phyloP scores from a whole-genome alignment of 2,888 invertebrate genomes.

The Hemaris fuciformis region DNA sequence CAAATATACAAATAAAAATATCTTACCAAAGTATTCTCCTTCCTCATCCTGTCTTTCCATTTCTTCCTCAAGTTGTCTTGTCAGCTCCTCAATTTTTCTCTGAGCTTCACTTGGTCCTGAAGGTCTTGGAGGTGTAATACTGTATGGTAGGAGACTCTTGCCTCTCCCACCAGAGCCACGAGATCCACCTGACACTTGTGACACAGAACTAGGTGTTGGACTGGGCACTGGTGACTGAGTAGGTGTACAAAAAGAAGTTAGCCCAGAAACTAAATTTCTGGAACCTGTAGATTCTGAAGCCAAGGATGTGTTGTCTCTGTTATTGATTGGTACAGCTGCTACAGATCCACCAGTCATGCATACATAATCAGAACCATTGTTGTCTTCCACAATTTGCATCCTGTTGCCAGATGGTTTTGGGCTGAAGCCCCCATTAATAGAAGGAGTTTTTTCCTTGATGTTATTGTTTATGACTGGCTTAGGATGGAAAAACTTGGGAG shows the following conservation, averaged over 20 bases:
- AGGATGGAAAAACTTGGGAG: conserved; percentile 81
- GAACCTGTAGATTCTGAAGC: conserved; percentile 64
- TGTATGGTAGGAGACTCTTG: conserved; percentile 90
- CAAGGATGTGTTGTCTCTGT: conserved; percentile 66
- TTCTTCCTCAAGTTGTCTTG: conserved; percentile 95
- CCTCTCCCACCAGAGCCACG: conserved; percentile 78
- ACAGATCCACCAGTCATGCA: conserved; percentile 90
- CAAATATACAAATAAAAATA: not conserved
- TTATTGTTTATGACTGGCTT: conserved; percentile 82
- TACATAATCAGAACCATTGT: conserved; percentile 90
- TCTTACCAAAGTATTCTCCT: conserved; percentile 97
- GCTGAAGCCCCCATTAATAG: conserved; percentile 60
- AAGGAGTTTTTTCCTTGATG: conserved; percentile 64
- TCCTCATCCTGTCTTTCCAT: conserved; percentile 97
- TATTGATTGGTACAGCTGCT: conserved; percentile 69
- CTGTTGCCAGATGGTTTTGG: conserved; percentile 55
- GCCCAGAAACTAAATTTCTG: conserved; percentile 67
- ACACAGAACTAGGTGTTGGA: conserved; percentile 84
- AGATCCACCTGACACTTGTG: conserved; percentile 83
- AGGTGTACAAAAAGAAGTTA: conserved; percentile 76
- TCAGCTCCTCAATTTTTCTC: conserved; percentile 95
- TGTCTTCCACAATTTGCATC: conserved; percentile 84
- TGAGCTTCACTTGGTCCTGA: conserved; percentile 96
- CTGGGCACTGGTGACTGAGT: conserved; percentile 82
- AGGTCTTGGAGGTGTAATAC: conserved; percentile 93